Conservation (phyloP, 2,113 vertebrate species). For the Hiodon tergisus region DNA sequence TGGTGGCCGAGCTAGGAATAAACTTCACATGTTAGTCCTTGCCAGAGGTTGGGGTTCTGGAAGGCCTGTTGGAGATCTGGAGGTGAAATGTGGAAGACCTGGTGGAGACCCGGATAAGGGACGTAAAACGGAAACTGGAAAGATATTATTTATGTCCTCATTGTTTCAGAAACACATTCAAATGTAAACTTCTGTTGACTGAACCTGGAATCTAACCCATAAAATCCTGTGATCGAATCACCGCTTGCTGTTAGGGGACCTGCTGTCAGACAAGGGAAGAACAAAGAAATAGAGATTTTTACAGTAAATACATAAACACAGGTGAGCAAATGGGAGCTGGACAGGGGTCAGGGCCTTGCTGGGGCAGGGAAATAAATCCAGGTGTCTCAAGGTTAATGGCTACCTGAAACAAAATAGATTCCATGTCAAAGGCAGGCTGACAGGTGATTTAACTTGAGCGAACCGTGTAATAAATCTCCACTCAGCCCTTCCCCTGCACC, state of each 20-base stretch:
- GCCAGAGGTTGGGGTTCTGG: no score
- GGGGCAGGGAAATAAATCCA: conserved; percentile 57
- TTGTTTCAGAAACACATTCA: conserved; percentile 14
- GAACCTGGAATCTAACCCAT: neutral
- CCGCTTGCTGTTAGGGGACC: neutral
- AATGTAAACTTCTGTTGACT: conserved; percentile 20
- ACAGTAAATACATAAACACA: neutral
- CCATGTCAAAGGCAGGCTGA: conserved; percentile 60
- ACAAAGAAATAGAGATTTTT: conserved; percentile 1
- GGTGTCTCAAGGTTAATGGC: conserved; percentile 72
- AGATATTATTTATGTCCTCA: conserved; percentile 15
- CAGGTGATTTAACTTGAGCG: conserved; percentile 68
- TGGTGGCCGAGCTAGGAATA: no score
- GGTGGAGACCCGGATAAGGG: no score
- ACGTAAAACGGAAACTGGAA: neutral
- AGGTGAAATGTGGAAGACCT: no score
- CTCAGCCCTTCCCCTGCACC: conserved; percentile 32
- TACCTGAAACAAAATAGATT: conserved; percentile 64
- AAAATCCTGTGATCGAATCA: conserved; percentile 30
- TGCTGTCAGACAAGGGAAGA: neutral
- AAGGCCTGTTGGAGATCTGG: no score
- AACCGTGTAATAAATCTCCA: conserved; percentile 61
- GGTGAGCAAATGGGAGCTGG: conserved; percentile 2
- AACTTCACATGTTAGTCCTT: no score
- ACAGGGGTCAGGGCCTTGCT: conserved; percentile 34